A percentile compares a stretch with the other conserved stretches of the same genome.
These are phyloP conservation scores for Odobenus rosmarus DNA, from an alignment of 2,113 vertebrate genomes.

Conservation along the genomic window DNA sequence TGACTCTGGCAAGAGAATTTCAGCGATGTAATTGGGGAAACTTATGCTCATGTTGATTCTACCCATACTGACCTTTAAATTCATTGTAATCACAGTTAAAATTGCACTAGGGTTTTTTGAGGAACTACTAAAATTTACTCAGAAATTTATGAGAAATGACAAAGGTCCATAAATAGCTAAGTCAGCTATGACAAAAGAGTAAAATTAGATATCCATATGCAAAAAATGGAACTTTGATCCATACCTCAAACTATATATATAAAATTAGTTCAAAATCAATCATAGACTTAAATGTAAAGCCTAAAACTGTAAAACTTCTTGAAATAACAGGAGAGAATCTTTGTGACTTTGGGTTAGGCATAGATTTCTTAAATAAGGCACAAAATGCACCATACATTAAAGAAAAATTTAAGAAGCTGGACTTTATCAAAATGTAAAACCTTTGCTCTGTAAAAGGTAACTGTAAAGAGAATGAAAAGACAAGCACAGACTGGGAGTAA, in stretches of 20 bases:
- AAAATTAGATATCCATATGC: background rate
- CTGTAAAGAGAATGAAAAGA: slow-evolving; percentile 2
- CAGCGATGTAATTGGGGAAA: background rate
- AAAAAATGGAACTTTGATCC: background rate
- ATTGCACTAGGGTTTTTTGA: background rate
- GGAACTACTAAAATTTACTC: background rate
- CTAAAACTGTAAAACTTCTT: slow-evolving; percentile 2
- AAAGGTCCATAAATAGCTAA: background rate
- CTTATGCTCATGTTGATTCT: background rate
- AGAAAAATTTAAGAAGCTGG: background rate
- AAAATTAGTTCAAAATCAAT: slow-evolving; percentile 18
- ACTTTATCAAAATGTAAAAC: background rate
- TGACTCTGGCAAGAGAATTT: background rate
- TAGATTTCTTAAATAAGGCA: background rate
- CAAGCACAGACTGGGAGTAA: background rate
- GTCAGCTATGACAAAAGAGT: background rate
- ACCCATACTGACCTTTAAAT: background rate
- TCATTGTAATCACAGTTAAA: slow-evolving; percentile 1
- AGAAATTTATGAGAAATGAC: background rate
- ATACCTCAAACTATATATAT: background rate
- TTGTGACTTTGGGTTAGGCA: background rate
- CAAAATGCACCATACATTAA: background rate
- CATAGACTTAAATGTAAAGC: background rate
- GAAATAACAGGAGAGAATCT: background rate
- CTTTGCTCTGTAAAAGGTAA: background rate